phyloP scores from a whole-genome alignment of 2,888 invertebrate species.

The Chrysolina americana region DNA sequence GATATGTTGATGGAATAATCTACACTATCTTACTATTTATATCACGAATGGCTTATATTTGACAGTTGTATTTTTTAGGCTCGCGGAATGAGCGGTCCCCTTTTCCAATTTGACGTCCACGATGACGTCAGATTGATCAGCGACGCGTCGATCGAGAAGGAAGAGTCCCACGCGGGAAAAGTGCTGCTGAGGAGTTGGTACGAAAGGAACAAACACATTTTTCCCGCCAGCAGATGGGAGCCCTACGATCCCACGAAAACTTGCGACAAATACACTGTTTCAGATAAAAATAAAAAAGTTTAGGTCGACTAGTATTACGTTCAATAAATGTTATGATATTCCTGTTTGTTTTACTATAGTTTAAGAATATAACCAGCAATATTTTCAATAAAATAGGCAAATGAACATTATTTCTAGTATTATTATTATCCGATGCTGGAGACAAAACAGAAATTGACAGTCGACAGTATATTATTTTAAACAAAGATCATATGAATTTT shows the following conservation, averaged over 20 bases:
- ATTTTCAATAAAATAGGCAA: too few relatives aligned
- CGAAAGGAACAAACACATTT: constrained; percentile 99
- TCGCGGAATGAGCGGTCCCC: constrained; percentile 97
- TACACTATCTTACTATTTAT: too few relatives aligned
- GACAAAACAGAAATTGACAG: too few relatives aligned
- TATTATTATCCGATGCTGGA: too few relatives aligned
- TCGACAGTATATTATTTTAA: too few relatives aligned
- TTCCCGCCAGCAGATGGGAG: constrained; percentile 99
- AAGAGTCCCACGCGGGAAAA: constrained; percentile 99
- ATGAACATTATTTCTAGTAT: too few relatives aligned
- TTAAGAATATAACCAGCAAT: too few relatives aligned
- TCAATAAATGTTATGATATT: constrained; percentile 7
- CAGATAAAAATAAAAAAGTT: constrained; percentile 80
- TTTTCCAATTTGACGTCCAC: constrained; percentile 97
- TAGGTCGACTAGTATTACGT: too few relatives aligned
- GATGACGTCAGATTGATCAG: constrained; percentile 93
- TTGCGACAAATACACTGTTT: constrained; percentile 95
- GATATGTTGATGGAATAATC: too few relatives aligned
- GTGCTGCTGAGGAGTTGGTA: constrained; percentile 95
- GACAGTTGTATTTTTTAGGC: constrained; percentile 76
- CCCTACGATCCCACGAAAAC: constrained; percentile 98
- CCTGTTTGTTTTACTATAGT: background rate
- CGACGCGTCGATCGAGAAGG: constrained; percentile 95
- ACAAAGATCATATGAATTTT: too few relatives aligned
- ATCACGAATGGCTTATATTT: too few relatives aligned